Evolutionary conservation across 1,140 invertebrate genomes (phyloP).

Genomic region (Tetramorium parvispinum): DNA sequence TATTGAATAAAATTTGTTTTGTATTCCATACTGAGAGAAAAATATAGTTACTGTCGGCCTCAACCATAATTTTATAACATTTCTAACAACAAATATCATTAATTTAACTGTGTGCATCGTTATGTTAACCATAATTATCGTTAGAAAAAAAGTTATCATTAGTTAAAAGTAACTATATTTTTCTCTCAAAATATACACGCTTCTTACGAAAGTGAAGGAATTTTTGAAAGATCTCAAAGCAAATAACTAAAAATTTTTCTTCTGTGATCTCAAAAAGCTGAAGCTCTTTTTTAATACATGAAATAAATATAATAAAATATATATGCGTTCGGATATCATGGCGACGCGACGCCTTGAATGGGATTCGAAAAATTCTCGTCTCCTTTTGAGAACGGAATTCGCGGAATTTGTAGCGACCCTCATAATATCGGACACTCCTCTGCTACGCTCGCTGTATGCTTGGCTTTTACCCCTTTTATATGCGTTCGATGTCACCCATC

Average conservation of each 20-base stretch:
- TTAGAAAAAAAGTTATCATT: no score
- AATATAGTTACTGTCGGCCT: no score
- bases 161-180: no score
- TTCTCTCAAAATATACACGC: background rate
- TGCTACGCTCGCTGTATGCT: background rate
- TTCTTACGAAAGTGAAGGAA: background rate
- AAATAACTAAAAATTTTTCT: background rate
- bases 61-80: no score
- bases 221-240: background rate
- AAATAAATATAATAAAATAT: background rate
- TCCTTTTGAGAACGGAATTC: slow-evolving; percentile 41
- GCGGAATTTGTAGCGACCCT: slow-evolving; percentile 32
- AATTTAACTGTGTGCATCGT: no score
- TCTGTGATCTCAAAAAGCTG: background rate
- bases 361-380: slow-evolving; percentile 53
- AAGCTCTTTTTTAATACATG: background rate
- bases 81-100: no score
- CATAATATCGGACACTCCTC: slow-evolving; percentile 35
- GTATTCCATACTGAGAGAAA: no score
- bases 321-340: background rate
- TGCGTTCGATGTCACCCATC: background rate
- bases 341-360: slow-evolving; percentile 31
- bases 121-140: no score
- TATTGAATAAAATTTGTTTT: background rate
- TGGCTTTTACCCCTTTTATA: slow-evolving; percentile 39